These are phyloP conservation scores for Calameuta idolon DNA, from an alignment of 2,888 invertebrate genomes.

Conservation along the genomic window DNA sequence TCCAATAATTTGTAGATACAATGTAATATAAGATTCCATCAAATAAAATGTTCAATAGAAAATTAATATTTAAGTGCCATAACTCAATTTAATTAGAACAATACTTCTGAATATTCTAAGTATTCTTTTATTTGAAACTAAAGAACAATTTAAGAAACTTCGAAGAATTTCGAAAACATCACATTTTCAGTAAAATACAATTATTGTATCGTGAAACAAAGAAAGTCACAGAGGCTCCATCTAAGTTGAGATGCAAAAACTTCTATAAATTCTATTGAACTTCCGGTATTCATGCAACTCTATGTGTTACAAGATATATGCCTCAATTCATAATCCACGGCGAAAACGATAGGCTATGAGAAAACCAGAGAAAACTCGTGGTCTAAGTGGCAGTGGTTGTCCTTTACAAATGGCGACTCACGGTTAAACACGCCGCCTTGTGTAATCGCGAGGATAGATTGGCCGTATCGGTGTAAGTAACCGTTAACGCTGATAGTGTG, in stretches of 20 bases:
- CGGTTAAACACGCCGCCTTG: constrained; percentile 54
- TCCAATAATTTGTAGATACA: neutral
- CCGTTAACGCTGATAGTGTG: constrained; percentile 11
- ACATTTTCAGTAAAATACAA: neutral
- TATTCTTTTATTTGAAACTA: too few species aligned
- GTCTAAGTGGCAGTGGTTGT: constrained; percentile 13
- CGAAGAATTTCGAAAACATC: neutral
- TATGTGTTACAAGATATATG: neutral
- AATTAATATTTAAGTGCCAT: neutral
- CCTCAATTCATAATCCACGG: neutral
- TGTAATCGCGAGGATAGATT: constrained; percentile 44
- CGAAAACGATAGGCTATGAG: neutral
- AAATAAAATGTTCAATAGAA: neutral
- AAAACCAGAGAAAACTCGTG: constrained; percentile 1
- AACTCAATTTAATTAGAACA: too few species aligned
- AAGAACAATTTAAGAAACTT: neutral
- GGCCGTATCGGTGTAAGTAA: constrained; percentile 38
- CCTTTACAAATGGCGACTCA: constrained; percentile 58
- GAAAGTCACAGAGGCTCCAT: neutral
- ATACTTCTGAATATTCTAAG: too few species aligned
- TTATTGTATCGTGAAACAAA: neutral
- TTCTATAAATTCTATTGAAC: neutral
- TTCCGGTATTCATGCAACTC: neutral
- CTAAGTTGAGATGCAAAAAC: neutral
- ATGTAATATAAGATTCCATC: neutral